Conservation (phyloP, 2,888 invertebrate genomes). For the Smittia sp. region DNA sequence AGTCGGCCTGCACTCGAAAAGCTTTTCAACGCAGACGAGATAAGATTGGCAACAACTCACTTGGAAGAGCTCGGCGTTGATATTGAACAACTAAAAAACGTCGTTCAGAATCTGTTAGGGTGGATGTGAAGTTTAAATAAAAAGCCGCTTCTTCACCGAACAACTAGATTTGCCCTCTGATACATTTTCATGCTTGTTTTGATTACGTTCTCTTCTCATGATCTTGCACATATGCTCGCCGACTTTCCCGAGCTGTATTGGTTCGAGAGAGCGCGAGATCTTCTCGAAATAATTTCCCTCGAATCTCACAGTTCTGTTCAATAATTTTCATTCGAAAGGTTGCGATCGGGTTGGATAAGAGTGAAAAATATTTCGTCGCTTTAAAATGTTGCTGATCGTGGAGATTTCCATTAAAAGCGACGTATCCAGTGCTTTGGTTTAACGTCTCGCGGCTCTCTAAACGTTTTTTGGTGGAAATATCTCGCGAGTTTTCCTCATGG, state of each 20-base stretch:
- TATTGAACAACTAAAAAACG: constrained; percentile 43
- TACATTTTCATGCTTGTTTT: background rate
- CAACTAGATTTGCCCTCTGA: too few relatives aligned
- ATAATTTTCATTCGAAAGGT: constrained; percentile 35
- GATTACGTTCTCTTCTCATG: background rate
- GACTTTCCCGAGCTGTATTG: background rate
- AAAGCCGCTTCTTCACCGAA: too few relatives aligned
- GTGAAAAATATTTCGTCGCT: constrained; percentile 11
- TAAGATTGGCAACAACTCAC: constrained; percentile 43
- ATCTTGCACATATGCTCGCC: background rate
- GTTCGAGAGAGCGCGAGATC: constrained; percentile 12
- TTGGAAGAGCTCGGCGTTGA: constrained; percentile 45
- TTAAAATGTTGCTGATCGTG: constrained; percentile 23
- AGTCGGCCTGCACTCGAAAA: constrained; percentile 45
- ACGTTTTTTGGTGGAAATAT: background rate
- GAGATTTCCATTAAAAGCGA: constrained; percentile 17
- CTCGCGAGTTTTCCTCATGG: constrained; percentile 53
- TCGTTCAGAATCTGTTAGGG: constrained; percentile 45
- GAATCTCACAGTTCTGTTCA: constrained; percentile 35
- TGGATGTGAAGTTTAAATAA: constrained; percentile 44
- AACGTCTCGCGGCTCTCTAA: background rate
- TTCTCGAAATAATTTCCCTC: background rate
- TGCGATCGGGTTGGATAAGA: constrained; percentile 30
- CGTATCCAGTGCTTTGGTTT: background rate
- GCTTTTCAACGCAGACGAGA: constrained; percentile 44